These are phyloP conservation scores for Leptonema lineaticorne DNA, from an alignment of 1,140 invertebrate genomes.

Conservation along the genomic window DNA sequence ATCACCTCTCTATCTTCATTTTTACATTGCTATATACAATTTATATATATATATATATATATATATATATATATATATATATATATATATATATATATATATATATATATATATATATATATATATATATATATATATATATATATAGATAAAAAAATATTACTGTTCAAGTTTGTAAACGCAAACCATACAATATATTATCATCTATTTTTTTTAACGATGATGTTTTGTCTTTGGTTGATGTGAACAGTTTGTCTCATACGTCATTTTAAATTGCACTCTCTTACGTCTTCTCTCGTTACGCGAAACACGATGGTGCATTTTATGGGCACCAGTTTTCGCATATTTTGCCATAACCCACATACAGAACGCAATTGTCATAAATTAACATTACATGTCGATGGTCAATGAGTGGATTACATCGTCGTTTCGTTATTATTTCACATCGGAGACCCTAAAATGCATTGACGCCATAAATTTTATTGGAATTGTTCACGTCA, in stretches of 20 bases:
- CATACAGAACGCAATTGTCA: background rate
- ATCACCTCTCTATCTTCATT: too few relatives aligned
- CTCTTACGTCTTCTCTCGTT: background rate
- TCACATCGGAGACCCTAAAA: background rate
- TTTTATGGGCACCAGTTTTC: background rate
- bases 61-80: background rate
- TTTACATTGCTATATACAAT: background rate
- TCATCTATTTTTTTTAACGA: too few relatives aligned
- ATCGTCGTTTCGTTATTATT: background rate
- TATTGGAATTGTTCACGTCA: conserved; percentile 7
- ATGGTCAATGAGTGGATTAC: background rate
- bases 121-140: background rate
- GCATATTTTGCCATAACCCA: background rate
- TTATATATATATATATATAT: background rate
- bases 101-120: background rate
- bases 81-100: background rate
- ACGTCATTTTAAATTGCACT: background rate
- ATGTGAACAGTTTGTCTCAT: background rate
- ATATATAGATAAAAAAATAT: background rate
- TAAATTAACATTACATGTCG: background rate
- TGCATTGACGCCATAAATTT: conserved; percentile 13
- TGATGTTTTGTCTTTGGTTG: background rate
- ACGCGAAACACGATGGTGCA: background rate
- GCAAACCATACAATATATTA: too few relatives aligned
- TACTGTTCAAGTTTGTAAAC: too few relatives aligned